Percentiles rank a stretch among this genome's conserved stretches.
These are phyloP conservation scores for Aphidoletes aphidimyza DNA, from an alignment of 2,888 invertebrate species.

Conservation along the genomic window DNA sequence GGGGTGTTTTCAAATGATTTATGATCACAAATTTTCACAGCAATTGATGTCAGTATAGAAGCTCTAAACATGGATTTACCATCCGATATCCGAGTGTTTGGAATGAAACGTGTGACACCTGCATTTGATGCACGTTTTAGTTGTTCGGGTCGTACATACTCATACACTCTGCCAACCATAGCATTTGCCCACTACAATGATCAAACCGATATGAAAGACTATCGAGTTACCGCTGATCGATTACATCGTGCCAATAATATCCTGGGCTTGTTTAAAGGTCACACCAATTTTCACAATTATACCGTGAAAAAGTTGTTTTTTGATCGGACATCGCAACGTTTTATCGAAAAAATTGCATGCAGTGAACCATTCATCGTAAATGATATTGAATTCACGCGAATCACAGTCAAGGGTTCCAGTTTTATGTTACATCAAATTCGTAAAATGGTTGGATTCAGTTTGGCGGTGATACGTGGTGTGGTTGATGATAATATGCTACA, in stretches of 20 bases:
- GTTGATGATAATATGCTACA: slow-evolving; percentile 74
- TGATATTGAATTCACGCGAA: slow-evolving; percentile 85
- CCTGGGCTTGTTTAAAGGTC: slow-evolving; percentile 79
- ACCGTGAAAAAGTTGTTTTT: slow-evolving; percentile 85
- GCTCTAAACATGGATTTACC: slow-evolving; percentile 86
- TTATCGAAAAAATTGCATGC: slow-evolving; percentile 83
- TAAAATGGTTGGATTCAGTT: slow-evolving; percentile 92
- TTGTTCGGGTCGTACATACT: slow-evolving; percentile 93
- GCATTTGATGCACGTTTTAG: slow-evolving; percentile 93
- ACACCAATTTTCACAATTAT: slow-evolving; percentile 96
- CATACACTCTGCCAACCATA: slow-evolving; percentile 91
- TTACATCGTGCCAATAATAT: slow-evolving; percentile 75
- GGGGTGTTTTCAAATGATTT: background rate
- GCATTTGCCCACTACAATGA: slow-evolving; percentile 75
- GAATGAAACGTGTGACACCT: slow-evolving; percentile 86
- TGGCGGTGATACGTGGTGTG: slow-evolving; percentile 83
- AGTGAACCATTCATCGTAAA: slow-evolving; percentile 79
- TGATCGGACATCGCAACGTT: slow-evolving; percentile 89
- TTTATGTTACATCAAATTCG: slow-evolving; percentile 99
- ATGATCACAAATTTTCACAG: slow-evolving; percentile 67
- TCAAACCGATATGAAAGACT: slow-evolving; percentile 68
- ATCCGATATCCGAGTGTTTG: slow-evolving; percentile 85
- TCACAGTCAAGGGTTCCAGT: slow-evolving; percentile 93
- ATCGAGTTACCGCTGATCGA: slow-evolving; percentile 73
- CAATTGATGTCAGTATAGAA: slow-evolving; percentile 73